Evolutionary conservation across 2,888 invertebrate species (phyloP).

Genomic region (Drosophila emarginata): DNA sequence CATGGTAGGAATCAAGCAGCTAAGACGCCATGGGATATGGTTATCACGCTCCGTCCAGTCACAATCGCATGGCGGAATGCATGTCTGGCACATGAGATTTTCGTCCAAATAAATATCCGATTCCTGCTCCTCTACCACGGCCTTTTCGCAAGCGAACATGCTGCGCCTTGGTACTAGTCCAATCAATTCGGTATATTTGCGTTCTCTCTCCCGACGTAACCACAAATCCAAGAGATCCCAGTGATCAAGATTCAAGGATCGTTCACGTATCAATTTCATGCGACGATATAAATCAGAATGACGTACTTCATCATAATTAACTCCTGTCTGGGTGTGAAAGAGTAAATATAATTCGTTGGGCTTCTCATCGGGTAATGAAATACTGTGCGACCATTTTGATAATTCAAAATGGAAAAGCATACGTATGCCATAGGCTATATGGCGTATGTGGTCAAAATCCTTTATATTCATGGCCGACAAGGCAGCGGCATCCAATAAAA

Average conservation of each 20-base stretch:
- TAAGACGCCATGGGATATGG: slow-evolving; percentile 51
- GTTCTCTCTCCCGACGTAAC: slow-evolving; percentile 52
- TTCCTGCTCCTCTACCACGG: too few relatives aligned
- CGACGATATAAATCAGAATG: slow-evolving; percentile 83
- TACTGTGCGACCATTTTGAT: slow-evolving; percentile 60
- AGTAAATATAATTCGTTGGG: slow-evolving; percentile 84
- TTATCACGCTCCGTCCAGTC: slow-evolving; percentile 48
- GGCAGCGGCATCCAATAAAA: slow-evolving; percentile 83
- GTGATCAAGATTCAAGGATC: slow-evolving; percentile 82
- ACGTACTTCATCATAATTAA: slow-evolving; percentile 82
- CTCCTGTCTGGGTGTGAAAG: slow-evolving; percentile 84
- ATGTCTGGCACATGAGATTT: slow-evolving; percentile 28
- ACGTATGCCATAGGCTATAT: slow-evolving; percentile 80
- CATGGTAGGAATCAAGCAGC: slow-evolving; percentile 22
- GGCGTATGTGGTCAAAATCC: slow-evolving; percentile 83
- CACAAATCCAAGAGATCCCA: slow-evolving; percentile 83
- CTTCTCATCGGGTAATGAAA: slow-evolving; percentile 69
- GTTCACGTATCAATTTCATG: slow-evolving; percentile 83
- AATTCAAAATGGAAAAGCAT: slow-evolving; percentile 83
- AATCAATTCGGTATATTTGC: slow-evolving; percentile 39
- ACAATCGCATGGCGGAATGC: slow-evolving; percentile 65
- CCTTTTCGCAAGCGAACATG: slow-evolving; percentile 36
- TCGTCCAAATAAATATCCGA: slow-evolving; percentile 13
- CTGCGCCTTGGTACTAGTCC: slow-evolving; percentile 25
- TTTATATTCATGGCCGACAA: slow-evolving; percentile 83